phyloP scores from a whole-genome alignment of 2,113 vertebrate genomes.

The Dicerorhinus sumatrensis region DNA sequence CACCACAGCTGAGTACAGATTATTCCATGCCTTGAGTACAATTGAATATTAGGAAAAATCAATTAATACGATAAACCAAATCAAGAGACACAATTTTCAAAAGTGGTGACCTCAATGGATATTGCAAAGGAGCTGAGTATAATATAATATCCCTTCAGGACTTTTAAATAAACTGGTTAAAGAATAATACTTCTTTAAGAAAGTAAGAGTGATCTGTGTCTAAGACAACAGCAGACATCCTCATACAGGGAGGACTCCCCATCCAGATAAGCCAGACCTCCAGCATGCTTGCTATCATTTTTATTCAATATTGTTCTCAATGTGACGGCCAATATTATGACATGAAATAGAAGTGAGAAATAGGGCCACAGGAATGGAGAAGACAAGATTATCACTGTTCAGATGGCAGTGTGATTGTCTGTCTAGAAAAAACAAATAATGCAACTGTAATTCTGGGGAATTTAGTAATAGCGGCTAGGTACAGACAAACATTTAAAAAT shows the following conservation, averaged over 20 bases:
- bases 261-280: neutral
- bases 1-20: neutral
- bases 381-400: neutral
- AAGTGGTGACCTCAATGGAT: neutral
- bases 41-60: constrained; percentile 24
- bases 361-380: neutral
- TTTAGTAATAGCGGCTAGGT: neutral
- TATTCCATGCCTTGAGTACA: neutral
- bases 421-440: neutral
- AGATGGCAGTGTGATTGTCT: neutral
- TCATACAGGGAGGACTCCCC: neutral
- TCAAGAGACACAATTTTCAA: neutral
- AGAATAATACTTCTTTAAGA: neutral
- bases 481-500: neutral
- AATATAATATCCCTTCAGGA: neutral
- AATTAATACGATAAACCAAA: neutral
- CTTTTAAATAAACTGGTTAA: neutral
- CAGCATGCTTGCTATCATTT: neutral
- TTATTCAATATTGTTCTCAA: neutral
- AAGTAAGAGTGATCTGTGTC: neutral
- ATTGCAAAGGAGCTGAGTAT: neutral
- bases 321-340: neutral
- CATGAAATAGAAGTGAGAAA: neutral
- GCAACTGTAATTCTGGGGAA: neutral
- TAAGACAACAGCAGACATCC: neutral